Evolutionary conservation across 1,140 invertebrate species (phyloP), one percentile per base, ranked within the genome.

Genomic region (Armadillidium nasatum): DNA sequence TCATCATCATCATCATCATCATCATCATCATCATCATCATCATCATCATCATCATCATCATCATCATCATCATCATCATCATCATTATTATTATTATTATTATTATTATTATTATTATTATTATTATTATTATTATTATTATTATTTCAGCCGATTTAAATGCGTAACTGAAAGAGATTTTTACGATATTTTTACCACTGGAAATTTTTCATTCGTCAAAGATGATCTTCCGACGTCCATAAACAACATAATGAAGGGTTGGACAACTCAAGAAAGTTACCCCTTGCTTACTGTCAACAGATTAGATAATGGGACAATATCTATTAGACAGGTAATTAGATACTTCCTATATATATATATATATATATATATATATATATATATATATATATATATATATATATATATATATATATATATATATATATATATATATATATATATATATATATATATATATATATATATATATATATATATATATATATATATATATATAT

Each of bases 141-240:
- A 11, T 21, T 71, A 10, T 45, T 44, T 10, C 76, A 77, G 75
- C 44, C 15, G 46, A 13, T 80, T 73, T 69, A 86, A 88, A 22
- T 93, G 90, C 72, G 93, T 95, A 0, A 89, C 90, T 45, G 94
- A 96, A 84, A 88, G 93, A 80, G 93, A 96, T 85, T 84, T 97
- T 0, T 97, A 94, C 94, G 84, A 88, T 46, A 89, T 90, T 13
- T 84, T 97, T 7, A 68, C 66, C 11, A 23, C 46, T n/a, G 60
- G 71, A 4, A 70, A 60, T 15, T 69, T 46, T 13, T 21, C 46
- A 7, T 70, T 75, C 22, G 60, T 22, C 23, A 44, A 76, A 84
- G 85, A 94, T 15, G 87, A 89, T 11, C 79, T 84, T 10, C 87
- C 88, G 72, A 86, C 91, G 0, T 89, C 89, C 0, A 88, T 94